A percentile compares a stretch with the other conserved stretches of the same genome.
phyloP scores from a whole-genome alignment of 2,888 invertebrate genomes.

The Macrophya annulata region DNA sequence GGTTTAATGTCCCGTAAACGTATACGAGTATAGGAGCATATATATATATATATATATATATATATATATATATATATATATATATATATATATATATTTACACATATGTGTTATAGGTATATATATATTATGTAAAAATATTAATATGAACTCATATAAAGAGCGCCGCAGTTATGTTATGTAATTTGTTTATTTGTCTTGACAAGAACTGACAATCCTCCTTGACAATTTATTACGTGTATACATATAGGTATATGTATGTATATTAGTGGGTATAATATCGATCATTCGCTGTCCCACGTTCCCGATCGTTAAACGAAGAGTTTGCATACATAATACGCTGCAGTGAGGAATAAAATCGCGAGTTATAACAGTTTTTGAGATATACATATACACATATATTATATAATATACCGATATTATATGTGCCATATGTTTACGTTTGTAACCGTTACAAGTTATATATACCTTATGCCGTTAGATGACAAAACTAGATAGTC shows the following conservation, averaged over 20 bases:
- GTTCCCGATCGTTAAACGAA: background rate
- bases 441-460: conserved; percentile 27
- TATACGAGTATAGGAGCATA: background rate
- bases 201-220: background rate
- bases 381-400: no score
- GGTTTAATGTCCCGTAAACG: background rate
- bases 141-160: background rate
- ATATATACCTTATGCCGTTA: conserved; percentile 35
- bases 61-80: no score
- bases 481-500: conserved; percentile 48
- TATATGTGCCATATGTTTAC: background rate
- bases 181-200: background rate
- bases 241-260: background rate
- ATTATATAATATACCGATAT: background rate
- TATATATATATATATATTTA: no score
- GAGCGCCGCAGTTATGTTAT: background rate
- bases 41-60: no score
- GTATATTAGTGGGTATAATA: no score
- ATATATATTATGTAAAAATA: background rate
- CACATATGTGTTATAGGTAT: no score
- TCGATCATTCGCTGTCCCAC: background rate
- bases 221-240: background rate
- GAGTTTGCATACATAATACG: background rate
- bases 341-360: background rate
- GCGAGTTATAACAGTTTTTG: no score